Base-by-base conservation (phyloP, 2,113 vertebrate species). In the Dipodomys merriami region DNA sequence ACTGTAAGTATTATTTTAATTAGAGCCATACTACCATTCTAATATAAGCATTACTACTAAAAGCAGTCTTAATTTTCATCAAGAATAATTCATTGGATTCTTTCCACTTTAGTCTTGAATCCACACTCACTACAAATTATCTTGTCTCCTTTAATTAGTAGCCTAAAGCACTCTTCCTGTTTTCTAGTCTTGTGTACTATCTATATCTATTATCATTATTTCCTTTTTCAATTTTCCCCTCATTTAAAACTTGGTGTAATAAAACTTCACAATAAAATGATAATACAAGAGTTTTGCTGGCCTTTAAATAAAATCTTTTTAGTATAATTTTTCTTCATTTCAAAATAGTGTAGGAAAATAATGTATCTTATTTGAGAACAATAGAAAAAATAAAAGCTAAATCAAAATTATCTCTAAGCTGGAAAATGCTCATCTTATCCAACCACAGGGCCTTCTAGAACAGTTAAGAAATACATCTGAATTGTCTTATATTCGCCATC, bases 1-100 rank as follows among this genome's bases (percentile, higher is more conserved):
- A 88, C 78, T 96, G 78, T 95, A 84, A 88, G 39, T 91, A 94
- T 95, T 96, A 94, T 96, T 96, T 96, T 96, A 97, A 97, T 97
- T 97, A 96, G 92, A 93, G 93, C 95, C 93, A 95, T 97, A 94
- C 89, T 96, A 95, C 95, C 84, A 92, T 95, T 95, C 91, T 95
- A 97, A 97, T 94, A 90, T 82, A 93, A 95, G 87, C 96, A 96
- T 94, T 93, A 94, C 92, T 86, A 83, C 81, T 96, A 94, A 96
- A 95, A 95, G 53, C 80, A 92, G 73, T 53, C 69, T 94, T 97
- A 92, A 95, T 96, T 97, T 91, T 86, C 92, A 89, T 93, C 91
- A 95, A 92, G 91, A 95, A 95, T 94, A 96, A 97, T 95, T 97
- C 92, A 94, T 91, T 93, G 35, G 83, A 73, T 95, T 84, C 92